Evolutionary conservation across 35 echinoderm and acorn worm species (phyloP).

Genomic region (Acanthaster planci): DNA sequence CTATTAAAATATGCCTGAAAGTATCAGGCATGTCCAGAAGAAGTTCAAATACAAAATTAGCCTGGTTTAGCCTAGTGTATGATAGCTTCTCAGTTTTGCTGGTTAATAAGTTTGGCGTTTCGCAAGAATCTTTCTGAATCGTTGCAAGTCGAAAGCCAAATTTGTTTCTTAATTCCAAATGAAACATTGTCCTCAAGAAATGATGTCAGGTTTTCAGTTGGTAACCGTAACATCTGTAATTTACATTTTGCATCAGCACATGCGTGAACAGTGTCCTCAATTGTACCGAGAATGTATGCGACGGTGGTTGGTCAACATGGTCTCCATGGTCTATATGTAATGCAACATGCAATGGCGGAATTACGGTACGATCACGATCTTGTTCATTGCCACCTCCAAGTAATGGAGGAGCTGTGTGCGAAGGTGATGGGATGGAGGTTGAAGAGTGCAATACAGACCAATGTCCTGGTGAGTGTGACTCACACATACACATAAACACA

Average conservation of each 20-base stretch:
- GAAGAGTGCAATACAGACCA: conserved; percentile 53
- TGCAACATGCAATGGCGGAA: conserved; percentile 49
- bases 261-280: neutral
- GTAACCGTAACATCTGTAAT: neutral
- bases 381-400: conserved; percentile 49
- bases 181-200: too few species aligned
- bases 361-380: conserved; percentile 36
- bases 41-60: too few species aligned
- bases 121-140: too few species aligned
- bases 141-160: too few species aligned
- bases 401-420: conserved; percentile 37
- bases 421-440: conserved; percentile 36
- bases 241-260: conserved; percentile 19
- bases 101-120: too few species aligned
- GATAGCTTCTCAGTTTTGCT: too few species aligned
- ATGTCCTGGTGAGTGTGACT: conserved; percentile 52
- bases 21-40: too few species aligned
- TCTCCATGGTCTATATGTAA: conserved; percentile 54
- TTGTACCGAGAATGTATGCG: conserved; percentile 40
- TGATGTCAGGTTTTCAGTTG: too few species aligned
- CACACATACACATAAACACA: too few species aligned
- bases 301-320: conserved; percentile 51
- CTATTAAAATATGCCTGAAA: too few species aligned
- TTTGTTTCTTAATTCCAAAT: too few species aligned
- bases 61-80: too few species aligned